Evolutionary conservation across 2,888 invertebrate genomes (phyloP), one percentile per base, ranked within the genome.

Genomic region (Sarcophaga variegata): DNA sequence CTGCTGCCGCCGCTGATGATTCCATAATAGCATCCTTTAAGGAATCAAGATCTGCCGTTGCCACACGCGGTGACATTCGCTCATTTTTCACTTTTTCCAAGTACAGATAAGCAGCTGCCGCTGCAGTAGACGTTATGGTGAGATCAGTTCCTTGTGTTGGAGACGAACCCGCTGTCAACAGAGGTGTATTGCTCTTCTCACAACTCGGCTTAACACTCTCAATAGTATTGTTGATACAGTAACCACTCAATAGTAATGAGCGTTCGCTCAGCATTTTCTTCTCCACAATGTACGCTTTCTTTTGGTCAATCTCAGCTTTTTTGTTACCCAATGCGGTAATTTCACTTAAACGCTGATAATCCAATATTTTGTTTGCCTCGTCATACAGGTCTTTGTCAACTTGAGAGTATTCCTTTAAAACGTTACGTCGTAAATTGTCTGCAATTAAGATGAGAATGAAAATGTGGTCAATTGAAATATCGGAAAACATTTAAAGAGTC

Each of bases 261-360:
- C 92, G 92, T 91, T 93, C 93, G 88, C 93, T 93, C 85, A 93
- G 92, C 93, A 93, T 93, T 89, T 92, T 93, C 79, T 90, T 93
- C 88, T 91, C 93, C 80, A 89, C 90, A 77, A 87, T 81, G 86
- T 81, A 84, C 62, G 85, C 78, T 59, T 14, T 76, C 11, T n/a
- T 12, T 49, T 25, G 47, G 4, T 54, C 54, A 14, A 12, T 37
- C 60, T 69, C 14, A 20, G 77, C 17, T 5, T 45, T 47, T 60
- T 17, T n/a, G 64, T n/a, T 37, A 20, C 25, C 17, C 8, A 37
- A 37, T 47, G 22, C 14, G 60, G 49, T 0, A 60, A 14, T 11
- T 25, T 59, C 12, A 17, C 37, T 63, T 70, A 54, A 17, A 2
- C n/a, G 1, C 3, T n/a, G 20, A 60, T 45, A 45, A 47, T 60